Base-by-base conservation (phyloP, 2,113 vertebrate genomes). In the Gracilinanus agilis region DNA sequence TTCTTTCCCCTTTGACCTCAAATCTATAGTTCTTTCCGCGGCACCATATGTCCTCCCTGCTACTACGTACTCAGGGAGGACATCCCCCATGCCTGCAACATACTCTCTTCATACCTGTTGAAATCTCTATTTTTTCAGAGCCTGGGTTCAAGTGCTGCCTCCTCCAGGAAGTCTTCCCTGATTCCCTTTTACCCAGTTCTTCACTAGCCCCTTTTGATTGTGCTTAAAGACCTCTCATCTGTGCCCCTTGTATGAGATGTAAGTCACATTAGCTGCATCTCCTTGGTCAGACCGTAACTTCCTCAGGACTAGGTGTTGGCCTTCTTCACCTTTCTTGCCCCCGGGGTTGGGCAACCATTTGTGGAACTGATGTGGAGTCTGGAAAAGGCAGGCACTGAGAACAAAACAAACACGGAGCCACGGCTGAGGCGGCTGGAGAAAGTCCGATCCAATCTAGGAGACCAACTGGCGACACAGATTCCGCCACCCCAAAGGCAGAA, bases 371-470 rank as follows among this genome's bases (percentile, higher is more conserved):
- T 23, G 21, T 75, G 61, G 67, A 7, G 6, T 83, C 40, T 83
- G 92, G 93, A 25, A 49, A 94, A 40, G 3, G 11, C 44, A 91
- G 91, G 8, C 54, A 90, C 92, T 53, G 93, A 75, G 90, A 97
- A 94, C 29, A 96, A 97, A 98, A 96, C 54, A 96, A 94, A 96
- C 58, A 89, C 54, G 90, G 96, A 94, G 40, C 56, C 90, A 75
- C 93, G 67, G 90, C 40, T 5, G 92, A 91, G 1, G 54, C 8
- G 91, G 54, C 94, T 91, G 96, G 90, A 96, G 89, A 94, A 96
- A 94, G 94, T 95, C 58, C 90, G 8, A 10, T 67, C 93, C 61
- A 94, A 95, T 94, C 44, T 40, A 83, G 19, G 67, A 34, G 67
- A 40, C 67, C 67, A 83, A 83, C 67, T 83, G 67, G 90, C 24